Evolutionary conservation across 37 sponge, comb jelly and placozoan species (phyloP).

Genomic region (Chondrilla cf. caribensis): DNA sequence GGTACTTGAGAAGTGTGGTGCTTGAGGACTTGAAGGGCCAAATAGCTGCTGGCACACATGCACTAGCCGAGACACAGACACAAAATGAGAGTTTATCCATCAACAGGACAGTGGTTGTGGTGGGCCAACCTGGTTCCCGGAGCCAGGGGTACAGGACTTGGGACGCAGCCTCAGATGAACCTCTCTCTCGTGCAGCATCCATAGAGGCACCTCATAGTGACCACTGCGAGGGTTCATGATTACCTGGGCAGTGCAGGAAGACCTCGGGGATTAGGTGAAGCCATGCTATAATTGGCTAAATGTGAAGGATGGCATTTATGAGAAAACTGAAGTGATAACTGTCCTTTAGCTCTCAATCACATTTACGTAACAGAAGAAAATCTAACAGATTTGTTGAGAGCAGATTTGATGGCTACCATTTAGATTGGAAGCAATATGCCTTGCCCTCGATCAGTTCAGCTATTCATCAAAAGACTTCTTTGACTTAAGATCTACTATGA

Average conservation of each 20-base stretch:
- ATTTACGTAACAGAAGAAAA: too few species aligned
- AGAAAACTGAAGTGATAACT: not conserved
- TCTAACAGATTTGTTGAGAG: too few species aligned
- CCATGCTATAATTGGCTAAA: not conserved
- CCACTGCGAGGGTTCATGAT: not conserved
- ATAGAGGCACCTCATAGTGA: constrained; percentile 6
- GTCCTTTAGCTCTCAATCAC: not conserved
- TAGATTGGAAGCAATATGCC: too few species aligned
- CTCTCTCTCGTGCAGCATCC: not conserved
- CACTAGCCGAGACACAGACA: constrained; percentile 4
- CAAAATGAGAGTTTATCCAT: not conserved
- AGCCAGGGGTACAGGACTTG: too few species aligned
- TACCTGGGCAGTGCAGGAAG: not conserved
- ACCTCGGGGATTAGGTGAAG: not conserved
- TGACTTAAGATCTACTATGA: too few species aligned
- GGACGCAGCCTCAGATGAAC: not conserved
- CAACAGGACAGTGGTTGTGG: not conserved
- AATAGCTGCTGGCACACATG: not conserved
- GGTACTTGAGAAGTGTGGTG: not conserved
- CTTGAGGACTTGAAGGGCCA: constrained; percentile 19
- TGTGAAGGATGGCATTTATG: too few species aligned
- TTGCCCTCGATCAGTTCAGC: too few species aligned
- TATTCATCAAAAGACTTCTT: too few species aligned
- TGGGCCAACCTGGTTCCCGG: too few species aligned
- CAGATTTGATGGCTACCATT: too few species aligned